Conservation (phyloP, 2,113 vertebrate species). For the Anarhynchus alexandrinus region DNA sequence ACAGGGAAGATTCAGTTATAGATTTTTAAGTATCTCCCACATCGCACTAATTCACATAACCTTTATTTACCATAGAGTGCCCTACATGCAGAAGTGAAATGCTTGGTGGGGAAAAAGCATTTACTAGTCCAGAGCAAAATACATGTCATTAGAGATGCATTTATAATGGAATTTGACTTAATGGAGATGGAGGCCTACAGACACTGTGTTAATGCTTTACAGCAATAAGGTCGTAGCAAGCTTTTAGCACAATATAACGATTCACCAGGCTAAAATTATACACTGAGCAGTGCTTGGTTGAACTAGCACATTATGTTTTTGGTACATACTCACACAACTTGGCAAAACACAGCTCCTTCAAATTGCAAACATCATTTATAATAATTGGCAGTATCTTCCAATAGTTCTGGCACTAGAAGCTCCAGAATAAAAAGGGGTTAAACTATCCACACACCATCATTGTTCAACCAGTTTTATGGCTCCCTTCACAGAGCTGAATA, state of each 20-base stretch:
- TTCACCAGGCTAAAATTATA: conserved; percentile 43
- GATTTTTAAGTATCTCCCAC: neutral
- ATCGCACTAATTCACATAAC: neutral
- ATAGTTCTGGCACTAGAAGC: neutral
- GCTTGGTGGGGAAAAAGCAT: neutral
- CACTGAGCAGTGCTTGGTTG: neutral
- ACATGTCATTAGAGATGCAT: neutral
- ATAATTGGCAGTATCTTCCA: conserved; percentile 17
- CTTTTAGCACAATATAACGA: conserved; percentile 46
- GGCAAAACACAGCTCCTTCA: conserved; percentile 38
- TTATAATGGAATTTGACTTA: conserved; percentile 33
- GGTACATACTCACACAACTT: neutral
- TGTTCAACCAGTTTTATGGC: neutral
- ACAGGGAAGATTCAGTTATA: neutral
- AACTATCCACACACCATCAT: neutral
- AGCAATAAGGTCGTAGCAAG: conserved; percentile 4
- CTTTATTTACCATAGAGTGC: neutral
- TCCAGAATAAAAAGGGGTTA: neutral
- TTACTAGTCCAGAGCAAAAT: neutral
- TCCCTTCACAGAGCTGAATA: neutral
- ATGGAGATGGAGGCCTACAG: conserved; percentile 12
- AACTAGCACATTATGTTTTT: conserved; percentile 29
- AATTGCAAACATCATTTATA: conserved; percentile 23
- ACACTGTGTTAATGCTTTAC: neutral
- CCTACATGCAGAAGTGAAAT: neutral